These are phyloP conservation scores for Acanthornis magna DNA, from an alignment of 2,797 vertebrate genomes.

Conservation along the genomic window DNA sequence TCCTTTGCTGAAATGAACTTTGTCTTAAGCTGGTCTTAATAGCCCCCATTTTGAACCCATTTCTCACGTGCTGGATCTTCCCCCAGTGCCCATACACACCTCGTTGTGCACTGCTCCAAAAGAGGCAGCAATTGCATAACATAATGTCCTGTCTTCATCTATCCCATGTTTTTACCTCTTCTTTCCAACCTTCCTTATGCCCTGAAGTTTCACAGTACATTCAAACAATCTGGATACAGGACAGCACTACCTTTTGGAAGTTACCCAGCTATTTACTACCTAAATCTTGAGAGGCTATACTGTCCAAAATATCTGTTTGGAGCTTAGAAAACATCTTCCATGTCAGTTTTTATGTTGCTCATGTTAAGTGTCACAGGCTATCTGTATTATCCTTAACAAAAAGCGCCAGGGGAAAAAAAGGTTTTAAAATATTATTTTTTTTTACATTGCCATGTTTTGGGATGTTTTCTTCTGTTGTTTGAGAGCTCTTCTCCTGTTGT, in stretches of 20 bases:
- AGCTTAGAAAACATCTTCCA: background rate
- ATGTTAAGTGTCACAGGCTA: background rate
- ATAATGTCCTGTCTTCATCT: background rate
- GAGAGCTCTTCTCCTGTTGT: background rate
- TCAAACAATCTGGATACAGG: background rate
- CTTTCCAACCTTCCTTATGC: background rate
- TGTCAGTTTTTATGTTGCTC: background rate
- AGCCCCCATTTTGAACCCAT: background rate
- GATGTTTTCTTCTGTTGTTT: background rate
- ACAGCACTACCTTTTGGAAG: background rate
- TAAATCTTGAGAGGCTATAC: background rate
- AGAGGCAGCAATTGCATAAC: background rate
- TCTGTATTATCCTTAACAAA: background rate
- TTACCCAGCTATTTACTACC: background rate
- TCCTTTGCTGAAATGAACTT: background rate
- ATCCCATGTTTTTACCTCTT: background rate
- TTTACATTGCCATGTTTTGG: background rate
- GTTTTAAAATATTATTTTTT: background rate
- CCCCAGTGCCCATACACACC: no score
- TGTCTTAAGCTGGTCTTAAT: background rate
- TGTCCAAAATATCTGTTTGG: background rate
- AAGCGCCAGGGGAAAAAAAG: background rate
- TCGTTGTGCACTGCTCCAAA: background rate
- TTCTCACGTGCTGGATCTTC: background rate
- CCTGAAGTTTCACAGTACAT: background rate